These are phyloP conservation scores for Apoderus coryli DNA, from an alignment of 2,888 invertebrate species.

Conservation along the genomic window DNA sequence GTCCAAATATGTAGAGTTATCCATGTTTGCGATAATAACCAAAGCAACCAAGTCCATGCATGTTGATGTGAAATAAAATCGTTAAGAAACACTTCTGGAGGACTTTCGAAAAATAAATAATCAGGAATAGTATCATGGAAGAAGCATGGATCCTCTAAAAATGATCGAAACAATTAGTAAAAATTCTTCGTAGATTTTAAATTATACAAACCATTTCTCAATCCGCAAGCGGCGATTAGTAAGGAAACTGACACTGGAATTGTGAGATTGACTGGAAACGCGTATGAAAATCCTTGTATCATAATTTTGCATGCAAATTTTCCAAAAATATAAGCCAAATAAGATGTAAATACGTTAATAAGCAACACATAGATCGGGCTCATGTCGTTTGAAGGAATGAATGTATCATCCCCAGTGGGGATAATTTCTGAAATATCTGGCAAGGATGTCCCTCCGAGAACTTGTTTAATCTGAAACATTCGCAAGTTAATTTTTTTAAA, in stretches of 20 bases:
- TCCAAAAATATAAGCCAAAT: slow-evolving; percentile 82
- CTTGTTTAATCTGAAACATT: slow-evolving; percentile 44
- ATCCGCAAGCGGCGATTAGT: slow-evolving; percentile 76
- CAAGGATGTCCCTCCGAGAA: slow-evolving; percentile 42
- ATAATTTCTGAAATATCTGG: slow-evolving; percentile 67
- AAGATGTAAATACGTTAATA: slow-evolving; percentile 69
- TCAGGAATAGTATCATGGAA: slow-evolving; percentile 74
- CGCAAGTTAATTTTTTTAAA: too few relatives aligned
- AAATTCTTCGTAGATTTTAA: too few relatives aligned
- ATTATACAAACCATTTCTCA: slow-evolving; percentile 67
- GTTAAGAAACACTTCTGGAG: slow-evolving; percentile 63
- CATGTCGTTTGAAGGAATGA: slow-evolving; percentile 53
- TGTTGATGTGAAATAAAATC: slow-evolving; percentile 77
- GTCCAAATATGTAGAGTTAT: slow-evolving; percentile 96
- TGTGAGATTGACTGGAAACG: slow-evolving; percentile 87
- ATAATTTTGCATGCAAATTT: slow-evolving; percentile 95
- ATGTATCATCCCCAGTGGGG: slow-evolving; percentile 59
- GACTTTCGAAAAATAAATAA: slow-evolving; percentile 86
- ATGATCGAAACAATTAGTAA: too few relatives aligned
- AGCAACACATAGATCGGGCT: slow-evolving; percentile 63
- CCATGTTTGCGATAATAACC: slow-evolving; percentile 93
- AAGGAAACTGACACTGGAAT: slow-evolving; percentile 81
- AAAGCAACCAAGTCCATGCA: slow-evolving; percentile 86
- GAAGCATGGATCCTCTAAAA: slow-evolving; percentile 84
- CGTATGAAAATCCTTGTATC: slow-evolving; percentile 94